Evolutionary conservation across 2,797 vertebrate genomes (phyloP).

Genomic region (Kryptolebias ocellatus): DNA sequence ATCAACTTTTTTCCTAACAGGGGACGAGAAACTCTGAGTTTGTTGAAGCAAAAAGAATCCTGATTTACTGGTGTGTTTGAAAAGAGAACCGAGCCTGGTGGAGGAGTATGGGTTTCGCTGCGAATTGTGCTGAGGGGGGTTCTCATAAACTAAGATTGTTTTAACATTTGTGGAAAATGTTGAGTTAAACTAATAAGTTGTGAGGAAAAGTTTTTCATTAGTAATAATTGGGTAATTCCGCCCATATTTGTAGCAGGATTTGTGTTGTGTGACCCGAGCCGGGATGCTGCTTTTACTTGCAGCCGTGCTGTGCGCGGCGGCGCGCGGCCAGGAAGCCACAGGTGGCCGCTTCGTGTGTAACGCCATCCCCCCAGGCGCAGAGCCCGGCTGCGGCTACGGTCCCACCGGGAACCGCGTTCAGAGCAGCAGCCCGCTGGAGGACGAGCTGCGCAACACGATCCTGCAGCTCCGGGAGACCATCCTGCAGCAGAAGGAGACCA

Average conservation of each 20-base stretch:
- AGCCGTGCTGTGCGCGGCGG: slow-evolving; percentile 77
- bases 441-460: slow-evolving; percentile 90
- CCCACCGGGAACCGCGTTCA: slow-evolving; percentile 82
- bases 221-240: background rate
- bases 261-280: slow-evolving; percentile 1
- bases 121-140: slow-evolving; percentile 28
- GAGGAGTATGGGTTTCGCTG: slow-evolving; percentile 41
- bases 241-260: slow-evolving; percentile 16
- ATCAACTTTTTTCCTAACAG: slow-evolving; percentile 21
- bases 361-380: slow-evolving; percentile 86
- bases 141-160: slow-evolving; percentile 18
- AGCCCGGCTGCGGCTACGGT: slow-evolving; percentile 86
- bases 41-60: slow-evolving; percentile 29
- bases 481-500: slow-evolving; percentile 95
- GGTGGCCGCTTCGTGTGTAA: slow-evolving; percentile 94
- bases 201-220: slow-evolving; percentile 43
- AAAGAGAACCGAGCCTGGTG: slow-evolving; percentile 43
- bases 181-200: slow-evolving; percentile 18
- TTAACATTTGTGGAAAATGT: slow-evolving; percentile 30
- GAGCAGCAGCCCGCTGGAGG: slow-evolving; percentile 85
- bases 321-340: slow-evolving; percentile 70
- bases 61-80: slow-evolving; percentile 8
- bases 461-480: slow-evolving; percentile 94
- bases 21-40: slow-evolving; percentile 12
- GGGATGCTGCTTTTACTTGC: slow-evolving; percentile 82